Evolutionary conservation across 2,113 vertebrate species (phyloP).

Genomic region (human): DNA sequence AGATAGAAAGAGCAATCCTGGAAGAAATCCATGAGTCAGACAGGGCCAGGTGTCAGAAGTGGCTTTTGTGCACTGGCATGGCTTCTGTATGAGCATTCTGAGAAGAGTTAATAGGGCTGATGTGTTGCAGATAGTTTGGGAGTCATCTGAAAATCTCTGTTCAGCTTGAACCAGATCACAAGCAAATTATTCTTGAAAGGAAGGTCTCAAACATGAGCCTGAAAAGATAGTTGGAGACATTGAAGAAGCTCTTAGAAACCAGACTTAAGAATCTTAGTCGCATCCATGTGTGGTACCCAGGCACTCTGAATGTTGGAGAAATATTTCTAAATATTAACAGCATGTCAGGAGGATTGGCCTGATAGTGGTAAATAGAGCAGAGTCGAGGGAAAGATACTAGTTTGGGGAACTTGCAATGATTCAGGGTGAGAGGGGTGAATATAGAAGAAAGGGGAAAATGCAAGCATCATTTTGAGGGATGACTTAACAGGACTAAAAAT

Average conservation of each 20-base stretch:
- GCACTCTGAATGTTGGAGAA: background rate
- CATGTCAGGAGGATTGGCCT: background rate
- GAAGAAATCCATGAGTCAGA: background rate
- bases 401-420: background rate
- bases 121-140: background rate
- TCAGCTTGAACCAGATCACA: background rate
- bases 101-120: background rate
- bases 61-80: background rate
- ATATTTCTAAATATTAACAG: background rate
- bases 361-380: background rate
- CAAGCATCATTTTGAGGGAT: background rate
- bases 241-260: background rate
- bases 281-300: background rate
- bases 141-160: background rate
- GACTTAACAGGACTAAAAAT: background rate
- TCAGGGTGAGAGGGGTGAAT: background rate
- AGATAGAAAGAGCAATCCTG: background rate
- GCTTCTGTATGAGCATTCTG: background rate
- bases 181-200: slow-evolving; percentile 30
- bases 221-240: background rate
- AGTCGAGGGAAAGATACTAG: background rate
- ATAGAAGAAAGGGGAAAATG: background rate
- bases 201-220: background rate
- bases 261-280: background rate
- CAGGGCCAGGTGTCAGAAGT: background rate